These are phyloP conservation scores for Silurus meridionalis DNA, from an alignment of 2,113 vertebrate species.

Conservation along the genomic window DNA sequence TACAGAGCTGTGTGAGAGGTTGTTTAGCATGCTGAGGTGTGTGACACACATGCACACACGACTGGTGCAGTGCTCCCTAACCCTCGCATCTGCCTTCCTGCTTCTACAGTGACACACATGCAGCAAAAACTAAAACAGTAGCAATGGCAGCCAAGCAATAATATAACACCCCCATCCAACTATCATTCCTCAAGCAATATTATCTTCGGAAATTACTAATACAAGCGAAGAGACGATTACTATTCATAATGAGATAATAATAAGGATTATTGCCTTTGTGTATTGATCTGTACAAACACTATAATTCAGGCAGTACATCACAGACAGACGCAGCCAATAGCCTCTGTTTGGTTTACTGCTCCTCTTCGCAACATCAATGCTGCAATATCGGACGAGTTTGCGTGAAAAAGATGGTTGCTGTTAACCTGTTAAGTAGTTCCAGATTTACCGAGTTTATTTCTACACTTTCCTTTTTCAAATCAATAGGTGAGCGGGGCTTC, in stretches of 20 bases:
- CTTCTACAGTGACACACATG: background rate
- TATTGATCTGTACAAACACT: slow-evolving; percentile 63
- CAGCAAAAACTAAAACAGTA: background rate
- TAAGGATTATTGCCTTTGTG: slow-evolving; percentile 49
- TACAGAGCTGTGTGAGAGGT: slow-evolving; percentile 34
- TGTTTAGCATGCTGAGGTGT: slow-evolving; percentile 51
- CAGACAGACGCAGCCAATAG: slow-evolving; percentile 68
- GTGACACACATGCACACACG: slow-evolving; percentile 33
- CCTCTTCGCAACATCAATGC: slow-evolving; percentile 67
- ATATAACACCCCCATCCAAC: background rate
- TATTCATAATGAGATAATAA: slow-evolving; percentile 55
- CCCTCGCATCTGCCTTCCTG: slow-evolving; percentile 13
- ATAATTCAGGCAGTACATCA: slow-evolving; percentile 58
- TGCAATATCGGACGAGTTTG: slow-evolving; percentile 65
- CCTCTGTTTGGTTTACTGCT: slow-evolving; percentile 69
- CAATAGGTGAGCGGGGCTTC: slow-evolving; percentile 67
- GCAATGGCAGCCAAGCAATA: background rate
- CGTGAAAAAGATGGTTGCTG: slow-evolving; percentile 63
- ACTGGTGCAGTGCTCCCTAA: slow-evolving; percentile 34
- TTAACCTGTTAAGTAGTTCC: slow-evolving; percentile 72
- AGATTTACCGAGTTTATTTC: slow-evolving; percentile 76
- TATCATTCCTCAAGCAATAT: slow-evolving; percentile 2
- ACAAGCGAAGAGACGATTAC: slow-evolving; percentile 47
- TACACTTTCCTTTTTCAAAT: slow-evolving; percentile 69
- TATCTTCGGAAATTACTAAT: slow-evolving; percentile 43